phyloP scores from a whole-genome alignment of 2,113 vertebrate species.

The Thymallus thymallus region DNA sequence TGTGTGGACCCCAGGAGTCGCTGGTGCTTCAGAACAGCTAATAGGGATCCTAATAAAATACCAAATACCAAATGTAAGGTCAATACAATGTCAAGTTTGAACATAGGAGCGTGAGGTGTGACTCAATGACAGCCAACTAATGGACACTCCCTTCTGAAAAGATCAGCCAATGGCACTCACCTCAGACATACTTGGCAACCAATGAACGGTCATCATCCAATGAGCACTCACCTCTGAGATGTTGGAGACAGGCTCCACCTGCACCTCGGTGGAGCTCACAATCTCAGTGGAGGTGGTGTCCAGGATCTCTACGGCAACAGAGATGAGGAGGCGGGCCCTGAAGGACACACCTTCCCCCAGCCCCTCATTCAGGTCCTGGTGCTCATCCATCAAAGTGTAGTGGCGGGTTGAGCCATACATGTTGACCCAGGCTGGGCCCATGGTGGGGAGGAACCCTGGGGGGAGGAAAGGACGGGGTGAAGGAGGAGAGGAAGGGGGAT shows the following conservation, averaged over 20 bases:
- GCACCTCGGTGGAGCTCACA: slow-evolving; percentile 88
- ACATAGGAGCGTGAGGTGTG: too few relatives aligned
- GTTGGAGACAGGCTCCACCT: slow-evolving; percentile 84
- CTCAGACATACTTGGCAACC: too few relatives aligned
- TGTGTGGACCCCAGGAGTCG: too few relatives aligned
- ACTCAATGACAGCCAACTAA: too few relatives aligned
- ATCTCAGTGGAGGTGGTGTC: slow-evolving; percentile 88
- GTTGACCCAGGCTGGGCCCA: slow-evolving; percentile 96
- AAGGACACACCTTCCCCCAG: slow-evolving; percentile 95
- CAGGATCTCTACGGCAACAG: slow-evolving; percentile 89
- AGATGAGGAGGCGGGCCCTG: slow-evolving; percentile 88
- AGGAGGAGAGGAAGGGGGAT: too few relatives aligned
- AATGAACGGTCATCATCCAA: too few relatives aligned
- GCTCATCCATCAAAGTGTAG: slow-evolving; percentile 94
- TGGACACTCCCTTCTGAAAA: too few relatives aligned
- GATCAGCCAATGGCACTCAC: too few relatives aligned
- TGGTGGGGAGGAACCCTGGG: slow-evolving; percentile 90
- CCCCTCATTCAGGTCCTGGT: slow-evolving; percentile 96
- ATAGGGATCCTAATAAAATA: too few relatives aligned
- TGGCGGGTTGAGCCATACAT: slow-evolving; percentile 96
- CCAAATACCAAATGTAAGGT: too few relatives aligned
- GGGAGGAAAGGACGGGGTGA: background rate
- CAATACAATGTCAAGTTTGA: too few relatives aligned
- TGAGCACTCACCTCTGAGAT: slow-evolving; percentile 71
- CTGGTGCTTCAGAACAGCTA: too few relatives aligned